Evolutionary conservation across 2,113 vertebrate species (phyloP).

Genomic region (Columba livia): DNA sequence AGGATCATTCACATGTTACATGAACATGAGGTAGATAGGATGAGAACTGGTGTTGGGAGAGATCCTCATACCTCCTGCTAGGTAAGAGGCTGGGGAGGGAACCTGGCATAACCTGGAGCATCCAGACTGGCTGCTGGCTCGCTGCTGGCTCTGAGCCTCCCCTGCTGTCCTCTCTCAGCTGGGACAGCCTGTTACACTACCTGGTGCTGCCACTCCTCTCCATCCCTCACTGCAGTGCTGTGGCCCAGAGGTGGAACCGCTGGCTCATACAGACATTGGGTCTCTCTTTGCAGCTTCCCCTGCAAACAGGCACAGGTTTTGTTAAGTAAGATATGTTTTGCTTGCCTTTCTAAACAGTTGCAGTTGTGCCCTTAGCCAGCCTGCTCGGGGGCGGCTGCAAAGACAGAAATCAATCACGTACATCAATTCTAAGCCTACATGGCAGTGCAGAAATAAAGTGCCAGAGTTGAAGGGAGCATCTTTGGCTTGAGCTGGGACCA

Average conservation of each 20-base stretch:
- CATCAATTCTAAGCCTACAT: background rate
- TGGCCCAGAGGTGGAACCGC: background rate
- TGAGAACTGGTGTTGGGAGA: background rate
- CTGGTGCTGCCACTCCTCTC: background rate
- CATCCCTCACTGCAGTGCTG: background rate
- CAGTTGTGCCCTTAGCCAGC: background rate
- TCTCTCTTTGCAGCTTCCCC: background rate
- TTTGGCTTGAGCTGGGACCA: background rate
- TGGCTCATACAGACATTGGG: background rate
- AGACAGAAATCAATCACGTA: accelerated
- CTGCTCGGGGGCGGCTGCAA: background rate
- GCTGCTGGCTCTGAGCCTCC: background rate
- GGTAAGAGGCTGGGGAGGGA: background rate
- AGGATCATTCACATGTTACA: background rate
- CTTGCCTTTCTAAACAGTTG: background rate
- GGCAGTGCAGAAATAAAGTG: background rate
- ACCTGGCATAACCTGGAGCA: background rate
- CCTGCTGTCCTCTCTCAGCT: background rate
- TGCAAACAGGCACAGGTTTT: background rate
- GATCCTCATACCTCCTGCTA: background rate
- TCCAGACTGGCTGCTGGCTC: background rate
- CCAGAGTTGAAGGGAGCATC: background rate
- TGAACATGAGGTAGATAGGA: background rate
- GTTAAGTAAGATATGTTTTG: background rate
- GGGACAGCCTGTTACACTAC: background rate